Conservation (phyloP, 2,888 invertebrate species). For the Netelia fuscicornis region DNA sequence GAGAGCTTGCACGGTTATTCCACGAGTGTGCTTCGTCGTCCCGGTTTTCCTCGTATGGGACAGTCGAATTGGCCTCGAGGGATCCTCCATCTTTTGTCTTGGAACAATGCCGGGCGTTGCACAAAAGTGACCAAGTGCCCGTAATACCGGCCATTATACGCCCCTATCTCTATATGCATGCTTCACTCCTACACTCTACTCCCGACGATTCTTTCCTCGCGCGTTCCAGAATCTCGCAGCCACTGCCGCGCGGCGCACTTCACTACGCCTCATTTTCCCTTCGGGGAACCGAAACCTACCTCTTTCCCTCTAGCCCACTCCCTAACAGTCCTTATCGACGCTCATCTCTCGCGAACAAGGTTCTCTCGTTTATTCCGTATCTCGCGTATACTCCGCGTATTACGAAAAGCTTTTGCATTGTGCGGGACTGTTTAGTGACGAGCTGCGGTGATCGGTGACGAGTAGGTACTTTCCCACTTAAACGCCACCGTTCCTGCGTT, state of each 20-base stretch:
- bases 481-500: too few species aligned
- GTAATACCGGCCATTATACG: conserved; percentile 81
- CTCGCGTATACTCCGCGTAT: background rate
- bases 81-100: conserved; percentile 82
- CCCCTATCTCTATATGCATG: conserved; percentile 67
- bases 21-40: conserved; percentile 67
- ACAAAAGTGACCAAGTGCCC: conserved; percentile 83
- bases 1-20: conserved; percentile 70
- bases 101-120: conserved; percentile 79
- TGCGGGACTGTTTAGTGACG: too few species aligned
- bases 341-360: background rate
- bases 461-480: too few species aligned
- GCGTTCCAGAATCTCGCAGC: background rate
- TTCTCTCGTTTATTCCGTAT: conserved; percentile 2
- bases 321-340: background rate
- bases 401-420: background rate
- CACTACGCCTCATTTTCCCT: background rate
- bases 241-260: background rate
- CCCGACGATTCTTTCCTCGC: conserved; percentile 2
- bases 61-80: conserved; percentile 78
- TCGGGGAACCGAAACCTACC: background rate
- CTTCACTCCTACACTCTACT: conserved; percentile 32
- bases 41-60: conserved; percentile 74
- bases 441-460: too few species aligned
- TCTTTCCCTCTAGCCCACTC: background rate